phyloP scores from a whole-genome alignment of 53 echinoderm and acorn worm species.

The Holothuria scabra region DNA sequence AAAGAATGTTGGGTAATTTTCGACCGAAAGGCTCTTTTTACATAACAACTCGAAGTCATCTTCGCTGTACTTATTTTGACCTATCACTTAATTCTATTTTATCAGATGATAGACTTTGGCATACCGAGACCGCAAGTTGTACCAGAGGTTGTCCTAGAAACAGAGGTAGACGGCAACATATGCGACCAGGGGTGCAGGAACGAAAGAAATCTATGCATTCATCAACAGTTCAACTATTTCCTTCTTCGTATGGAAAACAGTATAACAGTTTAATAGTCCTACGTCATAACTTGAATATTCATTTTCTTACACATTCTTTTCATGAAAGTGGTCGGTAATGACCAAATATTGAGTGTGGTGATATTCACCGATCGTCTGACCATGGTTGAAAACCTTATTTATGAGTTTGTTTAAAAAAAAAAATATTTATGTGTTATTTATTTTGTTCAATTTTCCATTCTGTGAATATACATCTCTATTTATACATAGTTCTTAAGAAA shows the following conservation, averaged over 20 bases:
- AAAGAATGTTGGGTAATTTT: too few relatives aligned
- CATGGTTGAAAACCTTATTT: too few relatives aligned
- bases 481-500: too few relatives aligned
- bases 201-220: slow-evolving; percentile 16
- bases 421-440: too few relatives aligned
- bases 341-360: slow-evolving; percentile 24
- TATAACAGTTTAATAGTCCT: neutral
- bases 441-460: too few relatives aligned
- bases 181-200: neutral
- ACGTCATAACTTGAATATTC: too few relatives aligned
- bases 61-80: neutral
- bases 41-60: too few relatives aligned
- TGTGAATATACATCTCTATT: too few relatives aligned
- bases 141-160: neutral
- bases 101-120: neutral
- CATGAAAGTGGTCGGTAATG: neutral
- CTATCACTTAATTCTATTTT: neutral
- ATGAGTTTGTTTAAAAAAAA: too few relatives aligned
- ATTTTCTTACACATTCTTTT: neutral
- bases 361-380: neutral
- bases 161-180: slow-evolving; percentile 8
- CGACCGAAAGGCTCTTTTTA: too few relatives aligned
- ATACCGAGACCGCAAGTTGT: neutral
- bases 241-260: neutral
- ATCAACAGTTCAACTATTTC: slow-evolving; percentile 27